Base-by-base conservation (phyloP, 1,140 invertebrate species). In the Lethocerus indicus region DNA sequence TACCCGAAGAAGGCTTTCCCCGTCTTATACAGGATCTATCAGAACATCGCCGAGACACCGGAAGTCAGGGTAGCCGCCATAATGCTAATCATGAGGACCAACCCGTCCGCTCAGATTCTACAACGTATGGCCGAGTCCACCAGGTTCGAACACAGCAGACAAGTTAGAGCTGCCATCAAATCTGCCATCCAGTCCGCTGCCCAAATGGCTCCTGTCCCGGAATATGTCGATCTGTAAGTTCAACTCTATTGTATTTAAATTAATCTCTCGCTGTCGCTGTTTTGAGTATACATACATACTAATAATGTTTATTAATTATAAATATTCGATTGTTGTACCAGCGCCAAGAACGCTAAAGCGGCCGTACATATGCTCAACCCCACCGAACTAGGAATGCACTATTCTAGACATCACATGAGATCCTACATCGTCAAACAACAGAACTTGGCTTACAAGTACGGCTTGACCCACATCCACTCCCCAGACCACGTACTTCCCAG, bases 61-160 rank as follows among this genome's bases (percentile, higher is more conserved):
- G 71, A 80, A 65, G 63, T 82, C 2, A 70, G 80, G 54, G 70
- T 71, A 23, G 71, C 72, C 37, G 78, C 79, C 35, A 71, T 80
- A 9, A 69, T 67, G 25, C 62, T 69, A 14, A 42, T 74, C 26
- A 71, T 81, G 62, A 66, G 64, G 40, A 67, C 71, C 27, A 63
- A 71, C 35, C 79, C 79, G 13, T 67, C 76, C 1, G 57, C 63
- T 16, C 61, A 59, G 6, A 76, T 80, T 68, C 70, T 83, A 55
- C 74, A 78, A 62, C 65, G 69, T 35, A 78, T 83, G 71, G 80
- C 80, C n/a, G 57, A 73, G 53, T 73, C 71, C 59, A 82, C 78
- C 3, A 71, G 78, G 50, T 60, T 67, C 28, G 80, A 83, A 56
- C 63, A 62, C 0, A 74, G 67, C 56, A 63, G 67, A 23, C 69